Percentiles rank a stretch among this genome's conserved stretches.
phyloP scores from a whole-genome alignment of 2,888 invertebrate species.

The Xestia c-nigrum region DNA sequence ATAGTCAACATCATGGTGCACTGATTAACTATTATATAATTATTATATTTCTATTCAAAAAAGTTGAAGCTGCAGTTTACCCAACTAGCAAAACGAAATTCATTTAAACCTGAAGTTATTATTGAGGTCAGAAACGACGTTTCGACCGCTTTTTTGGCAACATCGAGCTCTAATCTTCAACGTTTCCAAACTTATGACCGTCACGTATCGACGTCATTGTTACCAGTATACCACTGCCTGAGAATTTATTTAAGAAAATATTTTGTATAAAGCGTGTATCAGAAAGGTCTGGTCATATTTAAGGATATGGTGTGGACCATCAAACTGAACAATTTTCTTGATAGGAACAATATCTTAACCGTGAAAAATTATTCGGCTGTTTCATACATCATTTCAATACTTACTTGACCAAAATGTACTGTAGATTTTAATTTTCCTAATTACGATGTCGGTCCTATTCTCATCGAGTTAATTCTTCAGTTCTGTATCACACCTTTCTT shows the following conservation, averaged over 20 bases:
- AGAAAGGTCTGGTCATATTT: not conserved
- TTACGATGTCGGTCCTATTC: not conserved
- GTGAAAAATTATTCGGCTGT: not conserved
- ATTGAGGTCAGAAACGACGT: not conserved
- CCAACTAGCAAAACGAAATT: not conserved
- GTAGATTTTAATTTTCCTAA: not conserved
- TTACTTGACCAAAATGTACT: not conserved
- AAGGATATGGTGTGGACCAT: not conserved
- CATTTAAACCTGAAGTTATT: not conserved
- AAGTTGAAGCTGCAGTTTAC: not conserved
- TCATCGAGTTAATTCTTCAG: not conserved
- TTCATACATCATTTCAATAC: not conserved
- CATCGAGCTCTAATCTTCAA: not conserved
- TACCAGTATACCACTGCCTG: not conserved
- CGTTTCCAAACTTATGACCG: conserved; percentile 3
- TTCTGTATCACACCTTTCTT: not conserved
- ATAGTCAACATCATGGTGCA: not conserved
- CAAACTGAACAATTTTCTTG: not conserved
- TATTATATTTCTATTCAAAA: no score
- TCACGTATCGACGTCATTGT: not conserved
- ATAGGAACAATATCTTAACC: not conserved
- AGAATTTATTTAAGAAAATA: not conserved
- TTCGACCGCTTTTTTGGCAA: conserved; percentile 18
- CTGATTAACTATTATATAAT: not conserved
- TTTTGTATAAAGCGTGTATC: not conserved